These are phyloP conservation scores for Callipepla squamata DNA, from an alignment of 2,113 vertebrate genomes.

Conservation along the genomic window DNA sequence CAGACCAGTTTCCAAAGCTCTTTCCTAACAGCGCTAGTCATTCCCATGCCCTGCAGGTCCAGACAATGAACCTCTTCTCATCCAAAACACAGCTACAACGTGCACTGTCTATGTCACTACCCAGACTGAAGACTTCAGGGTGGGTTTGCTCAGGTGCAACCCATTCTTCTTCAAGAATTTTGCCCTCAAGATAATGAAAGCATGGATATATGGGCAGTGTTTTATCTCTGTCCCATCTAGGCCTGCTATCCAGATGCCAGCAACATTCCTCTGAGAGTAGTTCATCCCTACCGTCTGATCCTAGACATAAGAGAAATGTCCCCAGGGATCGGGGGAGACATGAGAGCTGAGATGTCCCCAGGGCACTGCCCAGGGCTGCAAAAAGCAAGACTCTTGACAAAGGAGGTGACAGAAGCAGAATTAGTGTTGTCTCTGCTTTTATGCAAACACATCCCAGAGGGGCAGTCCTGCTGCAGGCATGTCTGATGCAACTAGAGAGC, in stretches of 20 bases:
- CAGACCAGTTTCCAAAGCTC: neutral
- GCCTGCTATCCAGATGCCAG: neutral
- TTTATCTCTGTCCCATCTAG: neutral
- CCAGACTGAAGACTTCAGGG: neutral
- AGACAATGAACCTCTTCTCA: neutral
- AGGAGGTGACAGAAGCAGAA: neutral
- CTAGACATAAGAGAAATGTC: neutral
- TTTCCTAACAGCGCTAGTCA: neutral
- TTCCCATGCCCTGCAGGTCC: neutral
- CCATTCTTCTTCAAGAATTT: neutral
- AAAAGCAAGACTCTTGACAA: neutral
- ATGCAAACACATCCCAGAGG: neutral
- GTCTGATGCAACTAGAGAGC: neutral
- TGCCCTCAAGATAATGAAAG: neutral
- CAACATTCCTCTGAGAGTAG: neutral
- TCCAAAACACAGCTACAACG: neutral
- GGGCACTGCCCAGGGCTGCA: neutral
- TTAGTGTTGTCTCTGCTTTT: neutral
- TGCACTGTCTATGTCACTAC: neutral
- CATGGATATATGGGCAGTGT: neutral
- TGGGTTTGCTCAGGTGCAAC: neutral
- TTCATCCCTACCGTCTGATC: neutral
- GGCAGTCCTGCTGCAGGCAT: neutral
- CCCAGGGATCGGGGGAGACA: neutral
- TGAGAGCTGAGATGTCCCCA: rapidly evolving